Base-by-base conservation (phyloP, 2,797 vertebrate species). In the Steatocranus sp. region DNA sequence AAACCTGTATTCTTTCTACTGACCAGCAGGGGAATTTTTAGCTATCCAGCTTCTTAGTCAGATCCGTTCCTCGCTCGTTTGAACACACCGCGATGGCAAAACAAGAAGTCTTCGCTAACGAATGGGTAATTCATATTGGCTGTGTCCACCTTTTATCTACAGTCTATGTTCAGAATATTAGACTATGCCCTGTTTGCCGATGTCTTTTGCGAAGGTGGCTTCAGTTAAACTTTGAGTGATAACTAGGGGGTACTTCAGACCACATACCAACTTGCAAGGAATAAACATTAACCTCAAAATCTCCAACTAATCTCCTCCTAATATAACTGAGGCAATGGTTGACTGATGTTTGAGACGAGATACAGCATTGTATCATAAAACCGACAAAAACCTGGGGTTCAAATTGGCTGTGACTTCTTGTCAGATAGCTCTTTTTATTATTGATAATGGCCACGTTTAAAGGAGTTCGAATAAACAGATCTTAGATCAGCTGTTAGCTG, bases 401-500 rank as follows among this genome's bases (percentile, higher is more conserved):
- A 68, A 50, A 80, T 86, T 80, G 70, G 81, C 66, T 78, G 85
- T 78, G 86, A 87, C 81, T 54, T 79, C 80, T 86, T 53, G 80
- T 80, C 50, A 32, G 58, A 85, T 87, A 76, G 20, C 77, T 18
- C 73, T 78, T 66, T 84, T 58, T 78, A 17, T 38, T 68, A 80
- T 75, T 63, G 79, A 92, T 92, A 51, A 83, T 48, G 43, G 86
- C 38, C 54, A 80, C 27, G 86, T 87, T 87, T 80, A 81, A 87
- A 92, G 48, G 82, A 78, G 63, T 46, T 83, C 43, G 23, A 77
- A 83, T 86, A 85, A 87, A 89, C 82, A 85, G 76, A 88, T 76
- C 32, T 78, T 3, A 80, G 79, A 83, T 86, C 68, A 50, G 86
- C 85, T 63, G 34, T 83, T 73, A 76, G 84, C 56, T 90, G 90